Evolutionary conservation across 2,888 invertebrate species (phyloP), one percentile per base, ranked within the genome.

Genomic region (Automeris io): DNA sequence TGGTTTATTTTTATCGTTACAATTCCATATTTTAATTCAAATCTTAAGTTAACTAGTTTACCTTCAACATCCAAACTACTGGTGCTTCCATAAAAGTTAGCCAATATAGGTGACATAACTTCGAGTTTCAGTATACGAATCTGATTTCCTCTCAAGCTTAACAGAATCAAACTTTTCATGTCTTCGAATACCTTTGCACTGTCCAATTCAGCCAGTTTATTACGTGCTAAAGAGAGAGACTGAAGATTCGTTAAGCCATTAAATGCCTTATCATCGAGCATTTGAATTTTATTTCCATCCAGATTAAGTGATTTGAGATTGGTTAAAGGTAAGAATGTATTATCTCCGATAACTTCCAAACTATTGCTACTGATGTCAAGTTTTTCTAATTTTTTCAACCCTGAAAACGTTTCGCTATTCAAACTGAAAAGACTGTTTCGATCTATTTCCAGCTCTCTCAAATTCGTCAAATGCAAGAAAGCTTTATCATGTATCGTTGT

Each of bases 401-500:
- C 95, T 23, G 90, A 87, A 66, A 95, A 95, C 11, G 92, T 92
- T 54, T 94, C 93, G 39, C 90, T 90, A 34, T 93, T 93, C 52
- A 95, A 75, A 40, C 91, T 91, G 48, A 91, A 90, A 24, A 95
- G 86, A 54, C 89, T 89, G 70, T 92, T 95, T 51, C 89, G 88
- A 54, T 93, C 93, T 44, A 97, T 81, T 69, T 96, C 95, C 36
- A 97, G 75, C 48, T 92, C 93, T 40, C 90, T 89, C 35, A 97
- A 81, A 54, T 91, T 90, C 0, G 77, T 75, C 54, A 94, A 76
- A 52, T 92, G 89, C 41, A 89, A 76, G 54, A 94, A 95, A n/a
- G 97, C 93, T 56, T 91, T 92, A 42, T 96, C 95, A 47, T 97
- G 97, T 40, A 96, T 87, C 5, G 91, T 91, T 37, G 92, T 92